Conservation (phyloP, 2,888 invertebrate species). For the Escarpia spicata region DNA sequence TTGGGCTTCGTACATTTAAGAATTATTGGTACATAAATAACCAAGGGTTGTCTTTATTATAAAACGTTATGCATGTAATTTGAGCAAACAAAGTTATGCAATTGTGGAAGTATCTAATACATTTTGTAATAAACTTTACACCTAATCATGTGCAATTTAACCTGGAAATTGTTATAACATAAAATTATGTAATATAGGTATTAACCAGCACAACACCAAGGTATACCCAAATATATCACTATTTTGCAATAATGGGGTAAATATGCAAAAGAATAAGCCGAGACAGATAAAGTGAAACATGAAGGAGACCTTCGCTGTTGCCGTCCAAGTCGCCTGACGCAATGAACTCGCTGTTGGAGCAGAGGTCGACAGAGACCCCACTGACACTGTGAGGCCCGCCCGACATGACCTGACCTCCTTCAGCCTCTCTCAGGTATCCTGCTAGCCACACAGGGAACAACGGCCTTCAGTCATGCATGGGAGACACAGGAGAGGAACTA, state of each 20-base stretch:
- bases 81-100: neutral
- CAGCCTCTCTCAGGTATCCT: neutral
- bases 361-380: neutral
- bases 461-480: neutral
- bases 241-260: neutral
- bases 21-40: neutral
- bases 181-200: neutral
- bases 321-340: neutral
- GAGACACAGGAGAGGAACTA: neutral
- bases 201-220: neutral
- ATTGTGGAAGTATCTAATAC: neutral
- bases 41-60: neutral
- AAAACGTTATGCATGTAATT: neutral
- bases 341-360: neutral
- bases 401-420: neutral
- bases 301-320: neutral
- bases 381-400: neutral
- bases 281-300: neutral
- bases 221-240: neutral
- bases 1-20: neutral
- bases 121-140: neutral
- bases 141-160: neutral
- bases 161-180: neutral
- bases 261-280: neutral
- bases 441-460: neutral